phyloP scores from a whole-genome alignment of 2,113 vertebrate genomes.

The Phocoena phocoena region DNA sequence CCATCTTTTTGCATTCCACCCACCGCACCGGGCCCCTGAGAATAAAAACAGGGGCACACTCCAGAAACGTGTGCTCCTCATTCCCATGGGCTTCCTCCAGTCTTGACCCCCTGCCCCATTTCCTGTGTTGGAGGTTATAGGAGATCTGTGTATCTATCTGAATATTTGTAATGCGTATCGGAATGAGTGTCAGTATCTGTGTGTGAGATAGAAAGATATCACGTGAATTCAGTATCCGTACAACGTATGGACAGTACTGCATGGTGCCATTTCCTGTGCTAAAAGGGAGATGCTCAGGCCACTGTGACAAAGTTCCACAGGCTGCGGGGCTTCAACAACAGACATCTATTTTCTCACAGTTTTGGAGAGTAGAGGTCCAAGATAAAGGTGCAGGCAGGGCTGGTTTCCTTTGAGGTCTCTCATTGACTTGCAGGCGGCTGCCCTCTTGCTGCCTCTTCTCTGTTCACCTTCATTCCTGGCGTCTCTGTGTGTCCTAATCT shows the following conservation, averaged over 20 bases:
- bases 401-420: background rate
- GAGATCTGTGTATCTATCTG: background rate
- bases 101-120: background rate
- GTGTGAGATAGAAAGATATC: background rate
- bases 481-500: background rate
- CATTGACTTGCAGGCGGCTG: background rate
- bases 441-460: background rate
- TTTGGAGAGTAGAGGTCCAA: background rate
- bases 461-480: background rate
- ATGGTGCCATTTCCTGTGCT: background rate
- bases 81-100: background rate
- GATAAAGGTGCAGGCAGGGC: background rate
- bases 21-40: background rate
- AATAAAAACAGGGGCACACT: background rate
- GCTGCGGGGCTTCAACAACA: background rate
- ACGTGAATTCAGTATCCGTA: too few relatives aligned
- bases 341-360: background rate
- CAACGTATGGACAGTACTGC: background rate
- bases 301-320: too few relatives aligned
- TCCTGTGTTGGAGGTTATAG: background rate
- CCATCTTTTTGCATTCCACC: background rate
- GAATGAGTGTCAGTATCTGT: background rate
- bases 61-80: background rate
- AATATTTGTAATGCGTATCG: background rate
- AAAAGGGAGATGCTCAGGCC: background rate